These are phyloP conservation scores for Tetrao urogallus DNA, from an alignment of 2,113 vertebrate genomes.

Conservation along the genomic window DNA sequence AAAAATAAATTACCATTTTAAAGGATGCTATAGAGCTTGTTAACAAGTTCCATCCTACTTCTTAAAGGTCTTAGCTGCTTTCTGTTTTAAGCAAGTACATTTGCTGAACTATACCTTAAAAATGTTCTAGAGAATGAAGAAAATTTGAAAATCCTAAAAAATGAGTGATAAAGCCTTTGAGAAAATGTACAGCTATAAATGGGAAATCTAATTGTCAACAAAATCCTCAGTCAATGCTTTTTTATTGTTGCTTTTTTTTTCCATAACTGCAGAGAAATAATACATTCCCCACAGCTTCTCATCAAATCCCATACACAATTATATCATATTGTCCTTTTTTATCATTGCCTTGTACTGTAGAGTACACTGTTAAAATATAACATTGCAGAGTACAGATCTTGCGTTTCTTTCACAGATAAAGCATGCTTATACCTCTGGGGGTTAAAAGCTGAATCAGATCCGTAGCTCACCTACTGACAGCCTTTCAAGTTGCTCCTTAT, in stretches of 20 bases:
- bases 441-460: slow-evolving; percentile 77
- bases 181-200: background rate
- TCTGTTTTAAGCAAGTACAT: background rate
- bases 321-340: slow-evolving; percentile 8
- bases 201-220: background rate
- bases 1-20: slow-evolving; percentile 68
- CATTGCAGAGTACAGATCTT: slow-evolving; percentile 21
- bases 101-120: background rate
- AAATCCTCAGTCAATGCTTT: background rate
- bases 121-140: background rate
- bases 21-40: background rate
- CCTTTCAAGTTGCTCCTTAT: slow-evolving; percentile 67
- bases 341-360: background rate
- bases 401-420: slow-evolving; percentile 49
- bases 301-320: background rate
- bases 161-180: background rate
- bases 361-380: background rate
- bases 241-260: background rate
- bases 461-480: slow-evolving; percentile 72
- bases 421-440: slow-evolving; percentile 63
- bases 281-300: background rate
- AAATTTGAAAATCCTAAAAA: background rate
- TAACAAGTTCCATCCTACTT: slow-evolving; percentile 54
- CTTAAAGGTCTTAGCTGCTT: background rate
- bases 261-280: background rate